phyloP scores from a whole-genome alignment of 2,888 invertebrate species.

The Drosophila picticornis region DNA sequence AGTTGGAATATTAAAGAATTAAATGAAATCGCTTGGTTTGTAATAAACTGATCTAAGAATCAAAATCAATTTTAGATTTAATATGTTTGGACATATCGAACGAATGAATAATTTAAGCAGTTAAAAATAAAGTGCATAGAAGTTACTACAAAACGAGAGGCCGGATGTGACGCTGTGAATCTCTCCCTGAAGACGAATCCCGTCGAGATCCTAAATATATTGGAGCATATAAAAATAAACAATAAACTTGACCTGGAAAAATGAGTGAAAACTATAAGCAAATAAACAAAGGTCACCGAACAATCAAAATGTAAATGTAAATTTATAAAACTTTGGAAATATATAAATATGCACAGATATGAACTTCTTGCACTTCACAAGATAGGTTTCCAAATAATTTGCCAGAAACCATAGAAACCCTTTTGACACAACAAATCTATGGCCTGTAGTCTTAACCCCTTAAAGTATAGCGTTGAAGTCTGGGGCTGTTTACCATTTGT shows the following conservation, averaged over 20 bases:
- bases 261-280: not conserved
- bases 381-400: not conserved
- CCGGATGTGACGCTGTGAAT: no score
- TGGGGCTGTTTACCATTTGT: conserved; percentile 27
- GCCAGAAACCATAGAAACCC: conserved; percentile 1
- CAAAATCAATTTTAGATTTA: not conserved
- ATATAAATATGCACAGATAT: not conserved
- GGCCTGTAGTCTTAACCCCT: not conserved
- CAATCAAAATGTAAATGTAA: not conserved
- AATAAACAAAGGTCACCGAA: not conserved
- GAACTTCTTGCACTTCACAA: not conserved
- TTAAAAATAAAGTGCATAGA: not conserved
- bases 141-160: not conserved
- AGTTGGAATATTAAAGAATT: not conserved
- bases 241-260: not conserved
- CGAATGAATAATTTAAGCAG: not conserved
- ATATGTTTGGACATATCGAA: not conserved
- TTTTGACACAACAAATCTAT: conserved; percentile 7
- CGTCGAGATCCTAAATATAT: not conserved
- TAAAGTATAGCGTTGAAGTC: not conserved
- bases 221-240: not conserved
- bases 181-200: not conserved
- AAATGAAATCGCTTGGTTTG: not conserved
- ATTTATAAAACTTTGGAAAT: not conserved
- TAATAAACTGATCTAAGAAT: not conserved